phyloP scores from a whole-genome alignment of 1,140 invertebrate genomes.

The Neuroterus valhalla region DNA sequence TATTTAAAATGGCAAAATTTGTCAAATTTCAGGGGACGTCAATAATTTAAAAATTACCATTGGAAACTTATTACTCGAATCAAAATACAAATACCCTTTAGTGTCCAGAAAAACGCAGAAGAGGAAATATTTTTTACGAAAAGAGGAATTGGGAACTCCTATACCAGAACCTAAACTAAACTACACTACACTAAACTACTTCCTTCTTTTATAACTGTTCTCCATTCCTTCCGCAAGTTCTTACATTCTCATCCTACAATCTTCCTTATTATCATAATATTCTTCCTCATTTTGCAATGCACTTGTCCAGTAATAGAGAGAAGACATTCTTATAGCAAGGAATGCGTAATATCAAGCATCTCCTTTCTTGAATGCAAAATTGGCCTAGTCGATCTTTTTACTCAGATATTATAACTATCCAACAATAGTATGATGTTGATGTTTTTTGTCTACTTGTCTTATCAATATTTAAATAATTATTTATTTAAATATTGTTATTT shows the following conservation, averaged over 20 bases:
- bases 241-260: conserved; percentile 1
- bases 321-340: neutral
- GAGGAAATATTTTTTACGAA: neutral
- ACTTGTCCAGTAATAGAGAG: neutral
- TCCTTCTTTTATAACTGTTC: neutral
- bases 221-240: neutral
- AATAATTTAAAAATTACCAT: too few relatives aligned
- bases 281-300: conserved; percentile 12
- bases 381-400: neutral
- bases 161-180: neutral
- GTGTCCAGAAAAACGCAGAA: neutral
- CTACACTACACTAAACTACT: neutral
- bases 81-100: too few relatives aligned
- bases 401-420: too few relatives aligned
- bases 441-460: too few relatives aligned
- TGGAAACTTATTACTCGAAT: too few relatives aligned
- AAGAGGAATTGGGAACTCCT: neutral
- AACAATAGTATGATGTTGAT: too few relatives aligned
- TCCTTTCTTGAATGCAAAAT: neutral
- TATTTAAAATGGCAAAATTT: too few relatives aligned
- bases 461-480: too few relatives aligned
- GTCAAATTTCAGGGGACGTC: too few relatives aligned
- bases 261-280: conserved; percentile 28
- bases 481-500: too few relatives aligned
- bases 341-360: neutral